Base-by-base conservation (phyloP, 2,797 vertebrate genomes). In the Merluccius polli region DNA sequence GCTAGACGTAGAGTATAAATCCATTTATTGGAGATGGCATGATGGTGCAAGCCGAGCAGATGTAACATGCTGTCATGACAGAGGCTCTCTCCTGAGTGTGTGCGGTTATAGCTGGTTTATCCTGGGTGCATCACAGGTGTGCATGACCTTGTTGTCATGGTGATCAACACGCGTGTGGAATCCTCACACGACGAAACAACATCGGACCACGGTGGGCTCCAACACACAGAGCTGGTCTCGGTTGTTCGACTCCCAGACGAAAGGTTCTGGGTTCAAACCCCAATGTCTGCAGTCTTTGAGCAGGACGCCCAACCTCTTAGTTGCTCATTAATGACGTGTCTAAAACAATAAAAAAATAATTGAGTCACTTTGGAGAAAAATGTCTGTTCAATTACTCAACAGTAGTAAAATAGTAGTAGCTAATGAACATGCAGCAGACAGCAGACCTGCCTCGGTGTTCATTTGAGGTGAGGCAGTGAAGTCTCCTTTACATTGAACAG, bases 401-500 rank as follows among this genome's bases (percentile, higher is more conserved):
- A n/a, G 52, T 21, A 9, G 52, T 24, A 18, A n/a, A 63, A 63
- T 4, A 63, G 59, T 4, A 63, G 59, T 4, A 27, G 59, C n/a
- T 27, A 3, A n/a, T 27, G 24, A 27, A 63, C 59, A 13, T 63
- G 59, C 24, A 4, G n/a, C 24, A 63, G 59, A 27, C 21, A 2
- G 48, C 16, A 48, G 44, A 70, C 72, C 71, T 81, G 82, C 78
- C 73, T 84, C 75, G 1, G 15, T 30, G 27, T 70, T 71, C 18
- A 52, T 76, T 88, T 87, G 76, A 76, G 81, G 87, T 78, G 87
- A 86, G 87, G 78, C 78, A 79, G 36, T 38, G 18, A 33, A 32
- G 8, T 27, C 41, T 74, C 41, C 32, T 74, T 33, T 74, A 59
- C 63, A 80, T 84, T 79, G 85, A 83, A 89, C 85, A 86, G 81